A percentile compares a stretch with the other conserved stretches of the same genome.
Evolutionary conservation across 2,113 vertebrate species (phyloP).

Genomic region (Vulpes ferrilata): DNA sequence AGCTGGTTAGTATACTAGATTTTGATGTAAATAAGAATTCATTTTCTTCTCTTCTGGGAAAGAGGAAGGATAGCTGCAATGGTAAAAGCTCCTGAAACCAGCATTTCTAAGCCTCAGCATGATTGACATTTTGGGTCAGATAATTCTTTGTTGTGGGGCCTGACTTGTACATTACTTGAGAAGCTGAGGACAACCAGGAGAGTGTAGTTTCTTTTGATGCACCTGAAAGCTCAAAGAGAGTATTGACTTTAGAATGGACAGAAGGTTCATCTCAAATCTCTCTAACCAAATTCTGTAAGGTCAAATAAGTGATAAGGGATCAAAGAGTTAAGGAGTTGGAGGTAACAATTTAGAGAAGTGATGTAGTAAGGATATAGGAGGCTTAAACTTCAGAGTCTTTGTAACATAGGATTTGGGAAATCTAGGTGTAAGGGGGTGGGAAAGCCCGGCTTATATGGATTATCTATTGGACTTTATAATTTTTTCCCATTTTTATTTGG

Average conservation of each 20-base stretch:
- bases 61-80: neutral
- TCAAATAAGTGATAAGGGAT: neutral
- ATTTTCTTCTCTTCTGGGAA: neutral
- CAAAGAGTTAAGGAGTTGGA: neutral
- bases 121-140: neutral
- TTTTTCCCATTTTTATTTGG: neutral
- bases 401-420: neutral
- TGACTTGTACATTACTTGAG: neutral
- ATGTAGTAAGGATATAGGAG: neutral
- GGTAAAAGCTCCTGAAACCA: neutral
- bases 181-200: neutral
- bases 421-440: neutral
- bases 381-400: neutral
- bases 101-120: neutral
- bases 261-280: neutral
- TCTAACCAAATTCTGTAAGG: neutral
- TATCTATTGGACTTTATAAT: neutral
- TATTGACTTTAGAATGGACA: neutral
- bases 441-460: neutral
- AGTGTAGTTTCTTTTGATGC: neutral
- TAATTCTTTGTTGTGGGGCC: neutral
- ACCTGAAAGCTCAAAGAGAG: neutral
- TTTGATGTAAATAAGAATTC: constrained; percentile 19
- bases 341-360: neutral
- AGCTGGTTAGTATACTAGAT: neutral